phyloP scores from a whole-genome alignment of 2,888 invertebrate species.

The Noctua fimbriata region DNA sequence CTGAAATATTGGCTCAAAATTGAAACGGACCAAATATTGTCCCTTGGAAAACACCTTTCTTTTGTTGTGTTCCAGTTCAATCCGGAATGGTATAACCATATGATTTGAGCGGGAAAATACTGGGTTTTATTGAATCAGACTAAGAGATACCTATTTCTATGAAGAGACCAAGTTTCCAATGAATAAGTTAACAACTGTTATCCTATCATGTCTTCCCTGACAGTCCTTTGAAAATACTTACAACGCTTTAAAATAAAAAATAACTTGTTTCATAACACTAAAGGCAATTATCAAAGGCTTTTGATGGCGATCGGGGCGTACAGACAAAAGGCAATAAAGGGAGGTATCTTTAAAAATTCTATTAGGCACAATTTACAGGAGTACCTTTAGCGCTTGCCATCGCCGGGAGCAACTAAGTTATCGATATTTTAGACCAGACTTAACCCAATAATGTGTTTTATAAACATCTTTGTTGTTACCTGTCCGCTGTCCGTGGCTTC shows the following conservation, averaged over 20 bases:
- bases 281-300: conserved; percentile 43
- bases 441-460: conserved; percentile 54
- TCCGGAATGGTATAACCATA: background rate
- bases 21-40: background rate
- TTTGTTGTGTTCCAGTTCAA: background rate
- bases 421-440: conserved; percentile 47
- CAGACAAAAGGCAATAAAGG: conserved; percentile 36
- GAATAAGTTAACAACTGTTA: background rate
- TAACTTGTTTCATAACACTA: conserved; percentile 9
- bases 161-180: background rate
- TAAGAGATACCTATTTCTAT: background rate
- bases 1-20: background rate
- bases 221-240: background rate
- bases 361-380: conserved; percentile 47
- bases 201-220: background rate
- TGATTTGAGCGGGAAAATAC: conserved; percentile 6
- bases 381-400: conserved; percentile 37
- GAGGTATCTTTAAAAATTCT: conserved; percentile 47
- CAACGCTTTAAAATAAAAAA: conserved; percentile 1
- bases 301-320: conserved; percentile 24
- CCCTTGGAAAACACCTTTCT: background rate
- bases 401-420: conserved; percentile 51
- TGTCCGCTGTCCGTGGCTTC: conserved; percentile 18
- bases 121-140: background rate
- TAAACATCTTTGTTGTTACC: conserved; percentile 43